Conservation (phyloP, 2,797 vertebrate genomes). For the Rhynchotus rufescens region DNA sequence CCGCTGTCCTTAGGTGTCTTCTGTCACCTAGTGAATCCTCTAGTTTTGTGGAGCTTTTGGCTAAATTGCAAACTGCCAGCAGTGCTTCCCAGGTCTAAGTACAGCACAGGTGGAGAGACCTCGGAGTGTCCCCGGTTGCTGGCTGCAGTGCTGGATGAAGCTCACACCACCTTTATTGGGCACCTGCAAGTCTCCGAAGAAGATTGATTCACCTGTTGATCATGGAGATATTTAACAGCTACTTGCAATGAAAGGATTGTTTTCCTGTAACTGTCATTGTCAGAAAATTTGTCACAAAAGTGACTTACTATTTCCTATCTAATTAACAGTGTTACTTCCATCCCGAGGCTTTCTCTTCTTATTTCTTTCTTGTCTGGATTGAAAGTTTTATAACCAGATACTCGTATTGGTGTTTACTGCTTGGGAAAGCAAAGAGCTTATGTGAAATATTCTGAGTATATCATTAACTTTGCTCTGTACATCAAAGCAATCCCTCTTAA, state of each 20-base stretch:
- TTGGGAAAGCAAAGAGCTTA: not conserved
- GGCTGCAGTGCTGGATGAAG: not conserved
- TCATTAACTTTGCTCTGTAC: constrained; percentile 30
- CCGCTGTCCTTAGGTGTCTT: not conserved
- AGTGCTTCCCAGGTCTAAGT: fast-evolving
- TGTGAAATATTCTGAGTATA: constrained; percentile 1
- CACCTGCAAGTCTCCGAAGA: not conserved
- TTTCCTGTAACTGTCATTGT: not conserved
- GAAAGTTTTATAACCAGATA: not conserved
- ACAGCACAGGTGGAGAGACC: not conserved
- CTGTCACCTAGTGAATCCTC: fast-evolving
- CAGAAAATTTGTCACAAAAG: not conserved
- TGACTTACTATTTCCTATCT: not conserved
- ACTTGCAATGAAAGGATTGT: not conserved
- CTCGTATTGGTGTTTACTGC: not conserved
- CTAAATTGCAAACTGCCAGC: not conserved
- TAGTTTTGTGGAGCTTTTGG: not conserved
- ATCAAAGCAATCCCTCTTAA: not conserved
- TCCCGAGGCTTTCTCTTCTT: not conserved
- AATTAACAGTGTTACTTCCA: constrained; percentile 3
- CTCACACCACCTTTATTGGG: not conserved
- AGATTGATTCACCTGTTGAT: not conserved
- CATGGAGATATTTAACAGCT: not conserved
- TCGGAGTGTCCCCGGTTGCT: not conserved
- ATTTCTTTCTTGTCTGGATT: constrained; percentile 1